Base-by-base conservation (phyloP, 2,888 invertebrate species). In the Taenaris catops region DNA sequence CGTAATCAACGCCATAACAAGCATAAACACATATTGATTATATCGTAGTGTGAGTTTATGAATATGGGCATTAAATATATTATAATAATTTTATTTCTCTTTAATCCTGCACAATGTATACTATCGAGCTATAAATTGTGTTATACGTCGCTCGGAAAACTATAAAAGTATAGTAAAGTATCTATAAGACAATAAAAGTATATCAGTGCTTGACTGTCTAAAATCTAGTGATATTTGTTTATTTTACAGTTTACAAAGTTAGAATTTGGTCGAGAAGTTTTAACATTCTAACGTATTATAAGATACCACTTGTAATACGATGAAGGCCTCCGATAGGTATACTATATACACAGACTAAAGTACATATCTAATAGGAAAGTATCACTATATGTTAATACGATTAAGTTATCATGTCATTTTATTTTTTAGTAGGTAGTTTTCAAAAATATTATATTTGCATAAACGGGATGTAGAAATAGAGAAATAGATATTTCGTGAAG, bases 321-420 rank as follows among this genome's bases (percentile, higher is more conserved):
- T 69, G 68, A 83, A 83, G 83, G 83, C 81, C 81, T 76, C 83
- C 68, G 66, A 68, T 66, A 31, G 31, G 21, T 31, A 72, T 49
- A 72, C 58, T 71, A 71, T 70, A 48, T 72, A 78, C 65, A 66
- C 59, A 64, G 54, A 57, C 34, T 25, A 38, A n/a, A 7, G 25
- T 62, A 63, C 11, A 60, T 63, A 67, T 61, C 55, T 69, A 63
- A 55, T 67, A 69, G 64, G 65, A 73, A 67, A 68, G 53, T 73
- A 65, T 63, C 55, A 58, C 63, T 70, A 63, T 63, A 38, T 20
- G 11, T 12, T 8, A 12, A 9, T 31, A 16, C 7, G 20, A 28
- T 18, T 12, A 20, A 29, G 28, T 29, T 23, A 5, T 23, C 9
- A 5, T 31, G 14, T 31, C 14, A 14, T 23, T 10, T 17, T 9